These are phyloP conservation scores for Sigmodon hispidus DNA, from an alignment of 2,113 vertebrate species.

Conservation along the genomic window DNA sequence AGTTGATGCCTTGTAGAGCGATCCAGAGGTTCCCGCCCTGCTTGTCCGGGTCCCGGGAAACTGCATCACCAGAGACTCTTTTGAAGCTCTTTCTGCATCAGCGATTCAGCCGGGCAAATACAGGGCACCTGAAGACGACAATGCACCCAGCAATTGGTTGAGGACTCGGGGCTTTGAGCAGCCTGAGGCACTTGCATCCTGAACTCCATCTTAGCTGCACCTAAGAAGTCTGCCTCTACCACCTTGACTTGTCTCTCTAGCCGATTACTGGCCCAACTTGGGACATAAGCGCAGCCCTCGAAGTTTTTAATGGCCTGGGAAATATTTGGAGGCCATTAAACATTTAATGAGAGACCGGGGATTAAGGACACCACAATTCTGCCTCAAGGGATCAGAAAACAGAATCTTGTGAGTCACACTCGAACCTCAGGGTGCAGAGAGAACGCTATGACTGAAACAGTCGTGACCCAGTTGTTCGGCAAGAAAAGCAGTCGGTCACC, in stretches of 20 bases:
- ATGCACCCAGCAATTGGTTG: neutral
- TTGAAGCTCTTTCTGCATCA: rapidly evolving
- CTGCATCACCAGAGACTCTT: rapidly evolving
- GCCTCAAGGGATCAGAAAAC: neutral
- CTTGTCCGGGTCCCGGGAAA: neutral
- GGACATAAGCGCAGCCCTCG: rapidly evolving
- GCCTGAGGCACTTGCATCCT: neutral
- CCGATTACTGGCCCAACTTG: neutral
- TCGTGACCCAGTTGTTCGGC: neutral
- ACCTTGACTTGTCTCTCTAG: rapidly evolving
- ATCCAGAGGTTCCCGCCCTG: neutral
- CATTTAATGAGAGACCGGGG: neutral
- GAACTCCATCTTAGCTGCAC: neutral
- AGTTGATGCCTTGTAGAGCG: neutral
- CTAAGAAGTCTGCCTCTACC: rapidly evolving
- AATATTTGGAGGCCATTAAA: neutral
- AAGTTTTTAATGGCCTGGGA: neutral
- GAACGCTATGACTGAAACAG: neutral
- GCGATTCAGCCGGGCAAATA: neutral
- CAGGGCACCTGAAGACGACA: neutral
- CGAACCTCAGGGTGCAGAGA: neutral
- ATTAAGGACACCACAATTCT: neutral
- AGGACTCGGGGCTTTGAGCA: neutral
- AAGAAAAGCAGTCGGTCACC: neutral
- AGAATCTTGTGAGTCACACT: too few species aligned